Evolutionary conservation across 1,140 invertebrate genomes (phyloP).

Genomic region (Aricia agestis): DNA sequence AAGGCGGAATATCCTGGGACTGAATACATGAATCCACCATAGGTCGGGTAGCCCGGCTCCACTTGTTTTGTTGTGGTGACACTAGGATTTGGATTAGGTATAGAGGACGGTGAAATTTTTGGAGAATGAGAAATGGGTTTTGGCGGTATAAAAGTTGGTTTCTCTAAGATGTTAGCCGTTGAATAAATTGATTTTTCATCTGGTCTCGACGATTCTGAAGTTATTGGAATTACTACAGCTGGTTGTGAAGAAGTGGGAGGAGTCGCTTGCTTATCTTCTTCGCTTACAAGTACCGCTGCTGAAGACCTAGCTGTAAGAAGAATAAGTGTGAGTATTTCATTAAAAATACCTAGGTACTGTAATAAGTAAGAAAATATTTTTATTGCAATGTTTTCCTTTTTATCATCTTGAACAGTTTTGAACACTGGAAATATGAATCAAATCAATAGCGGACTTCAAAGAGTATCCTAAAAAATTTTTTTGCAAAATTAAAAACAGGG

Average conservation of each 20-base stretch:
- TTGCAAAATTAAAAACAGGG: no score
- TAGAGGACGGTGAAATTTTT: constrained; percentile 69
- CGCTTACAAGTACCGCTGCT: constrained; percentile 27
- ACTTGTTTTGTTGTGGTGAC: constrained; percentile 55
- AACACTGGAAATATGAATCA: not conserved
- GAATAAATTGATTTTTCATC: constrained; percentile 33
- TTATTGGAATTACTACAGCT: constrained; percentile 31
- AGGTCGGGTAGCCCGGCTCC: constrained; percentile 53
- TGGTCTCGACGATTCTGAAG: constrained; percentile 42
- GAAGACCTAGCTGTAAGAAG: constrained; percentile 41
- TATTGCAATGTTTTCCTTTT: no score
- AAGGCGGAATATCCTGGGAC: constrained; percentile 68
- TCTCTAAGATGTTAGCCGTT: constrained; percentile 39
- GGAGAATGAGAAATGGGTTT: constrained; percentile 56
- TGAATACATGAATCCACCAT: constrained; percentile 60
- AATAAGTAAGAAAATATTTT: no score
- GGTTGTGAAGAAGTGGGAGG: constrained; percentile 30
- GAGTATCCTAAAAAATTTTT: no score
- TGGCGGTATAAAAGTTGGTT: constrained; percentile 42
- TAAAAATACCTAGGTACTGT: no score
- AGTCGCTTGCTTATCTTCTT: constrained; percentile 32
- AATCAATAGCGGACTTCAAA: not conserved
- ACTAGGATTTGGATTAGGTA: constrained; percentile 66
- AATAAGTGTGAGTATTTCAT: constrained; percentile 30
- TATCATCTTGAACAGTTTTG: not conserved